Percentiles rank a stretch among this genome's conserved stretches.
These are phyloP conservation scores for Narcine bancroftii DNA, from an alignment of 2,113 vertebrate genomes.

Conservation along the genomic window DNA sequence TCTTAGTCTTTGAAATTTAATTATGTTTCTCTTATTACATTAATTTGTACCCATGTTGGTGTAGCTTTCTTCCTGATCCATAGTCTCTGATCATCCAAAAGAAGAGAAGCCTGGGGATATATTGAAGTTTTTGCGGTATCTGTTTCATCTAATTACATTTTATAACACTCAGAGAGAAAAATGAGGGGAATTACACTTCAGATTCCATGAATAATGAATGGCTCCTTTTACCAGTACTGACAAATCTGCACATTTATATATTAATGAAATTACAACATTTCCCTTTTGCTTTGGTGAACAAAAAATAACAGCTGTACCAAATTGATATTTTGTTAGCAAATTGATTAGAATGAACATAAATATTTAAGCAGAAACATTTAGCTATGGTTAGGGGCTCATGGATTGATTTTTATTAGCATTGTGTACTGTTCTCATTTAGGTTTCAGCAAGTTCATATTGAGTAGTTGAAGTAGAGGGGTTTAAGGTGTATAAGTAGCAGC, in stretches of 20 bases:
- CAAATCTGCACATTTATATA: constrained; percentile 24
- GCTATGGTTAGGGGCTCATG: neutral
- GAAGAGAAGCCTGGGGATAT: neutral
- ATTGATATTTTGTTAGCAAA: neutral
- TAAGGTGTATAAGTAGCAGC: neutral
- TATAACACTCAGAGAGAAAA: neutral
- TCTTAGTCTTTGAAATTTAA: neutral
- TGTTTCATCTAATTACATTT: constrained; percentile 28
- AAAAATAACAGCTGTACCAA: neutral
- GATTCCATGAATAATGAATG: constrained; percentile 6
- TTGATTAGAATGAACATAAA: neutral
- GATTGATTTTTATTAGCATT: neutral
- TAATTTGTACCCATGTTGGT: neutral
- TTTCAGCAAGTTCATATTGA: neutral
- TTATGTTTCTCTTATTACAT: neutral
- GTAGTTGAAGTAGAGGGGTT: neutral
- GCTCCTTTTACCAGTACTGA: constrained; percentile 5
- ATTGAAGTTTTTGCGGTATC: neutral
- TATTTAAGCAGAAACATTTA: neutral
- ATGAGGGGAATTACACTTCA: constrained; percentile 6
- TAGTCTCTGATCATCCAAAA: neutral
- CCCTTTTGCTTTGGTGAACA: neutral
- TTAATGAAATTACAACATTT: neutral
- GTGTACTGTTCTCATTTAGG: neutral
- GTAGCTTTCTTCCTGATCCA: neutral